Base-by-base conservation (phyloP, 2,888 invertebrate genomes). In the Apamea crenata region DNA sequence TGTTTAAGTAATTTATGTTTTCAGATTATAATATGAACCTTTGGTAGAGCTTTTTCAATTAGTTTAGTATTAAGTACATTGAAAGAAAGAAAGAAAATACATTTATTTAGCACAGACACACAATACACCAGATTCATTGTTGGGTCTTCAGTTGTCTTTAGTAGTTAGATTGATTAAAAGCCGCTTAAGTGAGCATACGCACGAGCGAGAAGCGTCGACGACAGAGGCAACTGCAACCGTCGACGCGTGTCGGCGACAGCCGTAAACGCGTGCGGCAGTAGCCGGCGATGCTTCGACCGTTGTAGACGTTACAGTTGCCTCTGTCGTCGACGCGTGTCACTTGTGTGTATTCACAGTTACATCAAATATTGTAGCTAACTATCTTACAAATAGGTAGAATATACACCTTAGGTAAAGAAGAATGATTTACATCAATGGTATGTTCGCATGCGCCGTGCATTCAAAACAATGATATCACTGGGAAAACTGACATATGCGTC, bases 391-490 rank as follows among this genome's bases (percentile, higher is more conserved):
- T 53, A 69, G 29, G 2, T 59, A 77, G 40, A 50, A 56, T 68
- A 53, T 4, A 56, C 56, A 56, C 3, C 25, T 56, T 56, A 77
- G 32, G 44, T 71, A 80, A 76, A 74, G 56, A 47, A 68, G n/a
- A 69, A 79, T 89, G 77, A 86, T 86, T 83, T 75, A 77, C 68
- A 66, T 50, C 18, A 66, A 74, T 71, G 73, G 77, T 71, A 61
- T 56, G 65, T 80, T 73, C 74, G 76, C 77, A 80, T 71, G 76
- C 72, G n/a, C 36, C 4, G 18, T 74, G 82, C 84, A 84, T 88
- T 50, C 61, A 80, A 85, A 87, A 83, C 82, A 89, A 82, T 89
- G 89, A 90, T 83, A 81, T 85, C 90, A 89, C 69, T 80, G 83
- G 85, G 73, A 85, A 89, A 80, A 83, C 85, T 83, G 67, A 77